phyloP scores from a whole-genome alignment of 2,888 invertebrate genomes.

The Gerris lacustris region DNA sequence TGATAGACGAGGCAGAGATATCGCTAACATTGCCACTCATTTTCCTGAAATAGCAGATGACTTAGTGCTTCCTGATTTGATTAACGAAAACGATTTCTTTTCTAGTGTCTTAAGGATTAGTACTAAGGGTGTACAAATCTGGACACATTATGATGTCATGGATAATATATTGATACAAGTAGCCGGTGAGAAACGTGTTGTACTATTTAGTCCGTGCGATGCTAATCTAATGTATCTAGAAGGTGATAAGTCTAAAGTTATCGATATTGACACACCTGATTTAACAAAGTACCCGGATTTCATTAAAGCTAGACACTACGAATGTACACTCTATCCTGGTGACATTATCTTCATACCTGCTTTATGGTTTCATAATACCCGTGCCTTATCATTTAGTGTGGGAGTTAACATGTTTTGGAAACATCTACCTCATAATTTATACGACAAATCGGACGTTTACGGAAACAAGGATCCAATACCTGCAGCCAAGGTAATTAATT shows the following conservation, averaged over 20 bases:
- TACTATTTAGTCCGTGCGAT: constrained; percentile 41
- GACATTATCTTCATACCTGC: constrained; percentile 45
- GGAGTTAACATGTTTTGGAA: constrained; percentile 46
- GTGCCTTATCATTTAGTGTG: constrained; percentile 40
- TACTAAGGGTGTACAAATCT: constrained; percentile 40
- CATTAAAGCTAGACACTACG: constrained; percentile 35
- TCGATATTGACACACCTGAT: constrained; percentile 42
- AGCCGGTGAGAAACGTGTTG: constrained; percentile 39
- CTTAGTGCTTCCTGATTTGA: constrained; percentile 38
- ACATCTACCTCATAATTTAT: constrained; percentile 37
- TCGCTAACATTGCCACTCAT: constrained; percentile 39
- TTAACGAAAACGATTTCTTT: constrained; percentile 38
- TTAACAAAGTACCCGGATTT: constrained; percentile 39
- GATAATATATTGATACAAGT: constrained; percentile 43
- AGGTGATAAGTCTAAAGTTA: constrained; percentile 43
- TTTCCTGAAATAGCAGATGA: constrained; percentile 40
- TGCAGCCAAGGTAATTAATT: constrained; percentile 35
- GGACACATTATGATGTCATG: constrained; percentile 48
- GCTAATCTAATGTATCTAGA: constrained; percentile 41
- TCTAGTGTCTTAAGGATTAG: constrained; percentile 44
- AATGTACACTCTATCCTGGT: constrained; percentile 39
- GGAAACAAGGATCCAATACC: constrained; percentile 44
- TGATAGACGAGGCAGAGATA: constrained; percentile 40
- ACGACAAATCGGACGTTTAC: constrained; percentile 44
- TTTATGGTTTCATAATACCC: constrained; percentile 46